phyloP scores from a whole-genome alignment of 1,140 invertebrate genomes.

The Rhopalosiphum maidis region DNA sequence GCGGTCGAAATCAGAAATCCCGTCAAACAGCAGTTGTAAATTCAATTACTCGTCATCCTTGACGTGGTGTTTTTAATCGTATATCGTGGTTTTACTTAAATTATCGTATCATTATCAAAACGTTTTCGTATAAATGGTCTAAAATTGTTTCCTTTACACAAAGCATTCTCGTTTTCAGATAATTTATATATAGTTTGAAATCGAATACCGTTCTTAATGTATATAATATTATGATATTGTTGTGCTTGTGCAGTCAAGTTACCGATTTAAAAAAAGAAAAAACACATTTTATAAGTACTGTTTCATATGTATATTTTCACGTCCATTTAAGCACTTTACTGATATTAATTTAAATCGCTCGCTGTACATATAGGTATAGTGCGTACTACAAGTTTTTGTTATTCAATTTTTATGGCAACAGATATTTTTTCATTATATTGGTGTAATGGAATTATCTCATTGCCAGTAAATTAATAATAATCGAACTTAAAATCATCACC shows the following conservation, averaged over 20 bases:
- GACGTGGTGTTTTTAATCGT: constrained; percentile 36
- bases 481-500: not conserved
- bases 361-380: not conserved
- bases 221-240: not conserved
- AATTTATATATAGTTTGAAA: not conserved
- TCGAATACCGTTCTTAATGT: not conserved
- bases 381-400: not conserved
- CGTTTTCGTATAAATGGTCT: not conserved
- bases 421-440: not conserved
- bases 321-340: not conserved
- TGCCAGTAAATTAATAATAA: not conserved
- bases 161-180: not conserved
- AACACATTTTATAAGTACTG: too few relatives aligned
- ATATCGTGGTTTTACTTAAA: constrained; percentile 20
- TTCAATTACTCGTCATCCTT: constrained; percentile 48
- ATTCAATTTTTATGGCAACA: not conserved
- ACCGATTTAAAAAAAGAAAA: too few relatives aligned
- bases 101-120: constrained; percentile 36
- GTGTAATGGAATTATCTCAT: not conserved
- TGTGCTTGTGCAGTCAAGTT: too few relatives aligned
- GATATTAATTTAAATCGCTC: not conserved
- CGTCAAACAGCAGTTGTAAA: constrained; percentile 24
- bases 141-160: not conserved
- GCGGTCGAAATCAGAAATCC: constrained; percentile 44
- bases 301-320: too few relatives aligned